Percentiles rank a stretch among this genome's conserved stretches.
phyloP scores from a whole-genome alignment of 1,140 invertebrate species.

The Aphis gossypii region DNA sequence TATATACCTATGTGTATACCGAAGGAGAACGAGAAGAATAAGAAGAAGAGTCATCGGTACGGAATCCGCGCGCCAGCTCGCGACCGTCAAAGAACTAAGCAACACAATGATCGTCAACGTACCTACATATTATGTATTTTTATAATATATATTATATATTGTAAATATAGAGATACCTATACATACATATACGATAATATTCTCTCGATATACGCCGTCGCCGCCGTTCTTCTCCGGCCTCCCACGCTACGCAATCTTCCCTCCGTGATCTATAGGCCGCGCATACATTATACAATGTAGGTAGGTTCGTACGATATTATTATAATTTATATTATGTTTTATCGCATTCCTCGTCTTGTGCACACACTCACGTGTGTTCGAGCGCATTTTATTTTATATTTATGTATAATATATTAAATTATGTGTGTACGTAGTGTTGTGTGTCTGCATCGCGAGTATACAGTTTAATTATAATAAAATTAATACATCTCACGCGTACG shows the following conservation, averaged over 20 bases:
- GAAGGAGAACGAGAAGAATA: not conserved
- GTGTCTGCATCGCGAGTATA: not conserved
- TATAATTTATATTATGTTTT: slow-evolving; percentile 13
- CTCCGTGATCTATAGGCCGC: slow-evolving; percentile 51
- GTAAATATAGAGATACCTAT: not conserved
- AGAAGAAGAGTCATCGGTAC: slow-evolving; percentile 41
- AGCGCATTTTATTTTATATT: slow-evolving; percentile 9
- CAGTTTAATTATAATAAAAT: not conserved
- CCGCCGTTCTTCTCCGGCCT: slow-evolving; percentile 19
- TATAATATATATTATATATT: slow-evolving; percentile 21
- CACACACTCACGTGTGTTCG: not conserved
- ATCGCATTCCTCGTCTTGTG: slow-evolving; percentile 28
- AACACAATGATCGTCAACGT: slow-evolving; percentile 36
- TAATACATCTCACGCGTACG: slow-evolving; percentile 8
- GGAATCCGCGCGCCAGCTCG: slow-evolving; percentile 25
- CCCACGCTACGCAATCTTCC: slow-evolving; percentile 56
- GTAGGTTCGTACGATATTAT: not conserved
- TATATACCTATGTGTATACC: not conserved
- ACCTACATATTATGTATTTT: slow-evolving; percentile 6
- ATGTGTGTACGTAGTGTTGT: not conserved
- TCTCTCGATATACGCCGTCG: not conserved
- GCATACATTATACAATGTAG: not conserved
- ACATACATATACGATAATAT: not conserved
- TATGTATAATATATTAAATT: not conserved
- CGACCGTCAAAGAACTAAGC: slow-evolving; percentile 33